Conservation (phyloP, 2,113 vertebrate species). For the Argyrosomus japonicus region DNA sequence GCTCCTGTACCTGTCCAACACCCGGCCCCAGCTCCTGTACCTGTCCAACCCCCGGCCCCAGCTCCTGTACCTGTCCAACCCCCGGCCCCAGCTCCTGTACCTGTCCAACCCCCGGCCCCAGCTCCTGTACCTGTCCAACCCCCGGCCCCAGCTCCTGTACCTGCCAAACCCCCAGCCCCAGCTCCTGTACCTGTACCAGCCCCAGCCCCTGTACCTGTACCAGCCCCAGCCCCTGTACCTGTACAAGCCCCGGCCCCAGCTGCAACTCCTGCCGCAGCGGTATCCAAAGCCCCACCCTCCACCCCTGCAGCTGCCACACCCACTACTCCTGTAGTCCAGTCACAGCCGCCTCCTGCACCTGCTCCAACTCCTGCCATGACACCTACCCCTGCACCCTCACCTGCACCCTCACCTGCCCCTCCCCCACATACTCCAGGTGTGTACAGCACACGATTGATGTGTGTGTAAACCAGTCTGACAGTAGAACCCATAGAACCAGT, state of each 20-base stretch:
- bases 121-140: background rate
- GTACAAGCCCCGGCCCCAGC: background rate
- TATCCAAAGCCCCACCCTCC: background rate
- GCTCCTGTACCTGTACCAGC: background rate
- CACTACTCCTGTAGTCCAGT: conserved; percentile 10
- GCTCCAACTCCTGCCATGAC: conserved; percentile 1
- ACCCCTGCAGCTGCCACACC: conserved; percentile 5
- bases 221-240: background rate
- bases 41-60: background rate
- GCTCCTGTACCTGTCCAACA: background rate
- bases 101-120: background rate
- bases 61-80: background rate
- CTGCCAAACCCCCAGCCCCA: background rate
- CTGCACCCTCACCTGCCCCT: conserved; percentile 43
- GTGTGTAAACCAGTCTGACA: background rate
- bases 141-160: background rate
- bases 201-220: background rate
- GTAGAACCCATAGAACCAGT: background rate
- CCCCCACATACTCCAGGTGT: conserved; percentile 73
- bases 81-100: background rate
- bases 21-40: background rate
- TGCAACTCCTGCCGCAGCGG: background rate
- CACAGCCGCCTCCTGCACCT: conserved; percentile 6
- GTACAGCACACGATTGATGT: conserved; percentile 47
- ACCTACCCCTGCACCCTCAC: conserved; percentile 30